Evolutionary conservation across 2,797 vertebrate species (phyloP), one percentile per base, ranked within the genome.

Genomic region (Sebastes cheni): DNA sequence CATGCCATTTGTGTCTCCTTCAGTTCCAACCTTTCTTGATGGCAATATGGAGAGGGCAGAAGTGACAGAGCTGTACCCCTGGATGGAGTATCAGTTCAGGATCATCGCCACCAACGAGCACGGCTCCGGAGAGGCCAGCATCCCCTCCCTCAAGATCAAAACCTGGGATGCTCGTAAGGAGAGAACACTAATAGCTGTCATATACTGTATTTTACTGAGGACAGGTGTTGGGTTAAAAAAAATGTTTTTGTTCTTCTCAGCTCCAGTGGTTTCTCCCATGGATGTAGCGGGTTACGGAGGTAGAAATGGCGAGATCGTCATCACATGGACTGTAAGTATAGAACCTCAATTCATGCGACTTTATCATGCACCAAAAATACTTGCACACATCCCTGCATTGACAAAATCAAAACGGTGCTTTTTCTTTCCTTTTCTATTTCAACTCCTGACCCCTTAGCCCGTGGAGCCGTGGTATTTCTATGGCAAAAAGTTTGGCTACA

Each of bases 1-100:
- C 12, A 4, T 23, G 4, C 8, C 18, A 13, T 64, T 14, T 20
- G 5, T 55, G n/a, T 78, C 27, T 80, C 66, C 52, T 89, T 83
- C 79, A 99, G 99, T 97, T 84, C 97, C 98, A 9, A 85, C 94
- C 27, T 76, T 96, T 86, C 95, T 99, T 83, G 97, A 99, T 78
- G 97, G 97, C 79, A 97, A 96, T 54, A 87, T 95, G 77, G 97
- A 98, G 69, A 94, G 86, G 6, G 97, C 97, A 50, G 97, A 95
- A 14, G 96, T 99, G 60, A 95, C 97, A 4, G 97, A 98, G 77
- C 93, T 99, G 85, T 98, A 97, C 83, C 96, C 98, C 0, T 99
- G 98, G 98, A 97, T 99, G 97, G 97, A 98, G 61, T 99, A 99
- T 81, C 97, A 99, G 91, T 99, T 99, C 88, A 96, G 98, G 20